phyloP scores from a whole-genome alignment of 2,888 invertebrate species.

The Coelinius sp. region DNA sequence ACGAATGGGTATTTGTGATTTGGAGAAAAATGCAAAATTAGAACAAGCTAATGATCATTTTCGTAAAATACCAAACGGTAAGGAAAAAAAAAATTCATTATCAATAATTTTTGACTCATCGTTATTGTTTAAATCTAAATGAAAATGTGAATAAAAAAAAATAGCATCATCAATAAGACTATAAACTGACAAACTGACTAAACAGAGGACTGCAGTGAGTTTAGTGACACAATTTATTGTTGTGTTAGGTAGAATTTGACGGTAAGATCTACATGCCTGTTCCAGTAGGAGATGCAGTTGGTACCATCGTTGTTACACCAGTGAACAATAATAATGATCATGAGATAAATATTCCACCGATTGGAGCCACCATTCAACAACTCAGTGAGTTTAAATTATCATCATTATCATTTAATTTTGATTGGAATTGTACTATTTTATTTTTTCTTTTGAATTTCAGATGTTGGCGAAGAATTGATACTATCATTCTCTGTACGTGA shows the following conservation, averaged over 20 bases:
- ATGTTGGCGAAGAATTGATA: constrained; percentile 63
- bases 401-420: not conserved
- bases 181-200: constrained; percentile 19
- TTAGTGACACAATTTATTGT: constrained; percentile 55
- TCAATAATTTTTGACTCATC: too few species aligned
- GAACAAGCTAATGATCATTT: constrained; percentile 58
- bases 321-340: constrained; percentile 60
- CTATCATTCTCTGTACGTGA: constrained; percentile 68
- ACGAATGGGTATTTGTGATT: constrained; percentile 57
- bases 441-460: constrained; percentile 51
- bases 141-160: too few species aligned
- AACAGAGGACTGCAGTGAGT: constrained; percentile 9
- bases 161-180: not conserved
- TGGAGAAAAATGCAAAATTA: constrained; percentile 66
- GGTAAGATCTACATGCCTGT: constrained; percentile 66
- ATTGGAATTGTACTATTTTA: too few species aligned
- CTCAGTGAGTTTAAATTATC: constrained; percentile 55
- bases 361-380: constrained; percentile 45
- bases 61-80: constrained; percentile 62
- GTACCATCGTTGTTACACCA: constrained; percentile 49
- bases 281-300: constrained; percentile 62
- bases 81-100: constrained; percentile 19
- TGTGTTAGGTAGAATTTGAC: constrained; percentile 60
- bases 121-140: too few species aligned
- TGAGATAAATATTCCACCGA: constrained; percentile 53